phyloP scores from a whole-genome alignment of 1,140 invertebrate genomes.

The Scaptomyza montana region DNA sequence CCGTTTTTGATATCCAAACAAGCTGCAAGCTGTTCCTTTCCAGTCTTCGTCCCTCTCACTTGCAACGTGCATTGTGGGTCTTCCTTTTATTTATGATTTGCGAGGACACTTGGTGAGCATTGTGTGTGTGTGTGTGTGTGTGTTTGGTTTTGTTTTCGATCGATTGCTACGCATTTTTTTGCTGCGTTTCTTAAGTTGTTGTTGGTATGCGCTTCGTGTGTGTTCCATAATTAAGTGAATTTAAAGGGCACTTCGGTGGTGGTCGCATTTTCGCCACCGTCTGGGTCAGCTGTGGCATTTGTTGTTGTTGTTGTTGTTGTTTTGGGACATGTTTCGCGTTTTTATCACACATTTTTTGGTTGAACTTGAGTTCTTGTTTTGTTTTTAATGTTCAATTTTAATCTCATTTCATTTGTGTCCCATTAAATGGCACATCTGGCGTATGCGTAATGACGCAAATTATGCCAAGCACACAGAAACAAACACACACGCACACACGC shows the following conservation, averaged over 20 bases:
- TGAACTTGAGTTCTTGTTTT: slow-evolving; percentile 15
- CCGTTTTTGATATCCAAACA: slow-evolving; percentile 50
- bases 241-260: slow-evolving; percentile 72
- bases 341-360: slow-evolving; percentile 72
- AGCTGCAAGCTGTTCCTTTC: neutral
- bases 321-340: slow-evolving; percentile 58
- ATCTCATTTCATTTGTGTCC: slow-evolving; percentile 23
- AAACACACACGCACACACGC: slow-evolving; percentile 8
- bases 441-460: slow-evolving; percentile 66
- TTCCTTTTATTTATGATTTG: slow-evolving; percentile 77
- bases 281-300: slow-evolving; percentile 12
- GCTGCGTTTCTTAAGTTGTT: slow-evolving; percentile 14
- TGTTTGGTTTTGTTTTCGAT: slow-evolving; percentile 13
- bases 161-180: slow-evolving; percentile 39
- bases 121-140: slow-evolving; percentile 41
- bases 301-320: slow-evolving; percentile 12
- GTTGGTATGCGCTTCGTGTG: slow-evolving; percentile 75
- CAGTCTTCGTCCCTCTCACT: neutral
- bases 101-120: slow-evolving; percentile 60
- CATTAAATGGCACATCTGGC: slow-evolving; percentile 59
- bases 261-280: slow-evolving; percentile 51
- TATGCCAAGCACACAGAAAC: slow-evolving; percentile 40
- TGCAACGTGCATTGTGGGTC: neutral
- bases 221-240: slow-evolving; percentile 83
- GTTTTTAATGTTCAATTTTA: slow-evolving; percentile 1